These are phyloP conservation scores for Sebastes nivosus DNA, from an alignment of 2,797 vertebrate species.

Conservation along the genomic window DNA sequence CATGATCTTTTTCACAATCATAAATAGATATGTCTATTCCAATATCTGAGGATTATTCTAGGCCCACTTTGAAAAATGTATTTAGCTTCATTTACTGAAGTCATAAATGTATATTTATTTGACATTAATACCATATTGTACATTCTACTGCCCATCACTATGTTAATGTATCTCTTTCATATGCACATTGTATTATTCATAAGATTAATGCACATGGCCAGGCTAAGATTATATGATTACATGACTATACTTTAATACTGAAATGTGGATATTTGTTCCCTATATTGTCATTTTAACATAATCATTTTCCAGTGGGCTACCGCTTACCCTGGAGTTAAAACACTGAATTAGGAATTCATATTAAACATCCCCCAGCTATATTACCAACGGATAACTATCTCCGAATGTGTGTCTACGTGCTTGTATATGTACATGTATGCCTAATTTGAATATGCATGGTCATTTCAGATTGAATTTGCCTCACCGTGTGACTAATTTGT, in stretches of 20 bases:
- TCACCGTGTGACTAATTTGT: constrained; percentile 75
- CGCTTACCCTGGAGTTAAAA: constrained; percentile 52
- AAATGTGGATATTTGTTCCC: constrained; percentile 31
- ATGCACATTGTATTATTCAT: constrained; percentile 14
- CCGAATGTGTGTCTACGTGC: constrained; percentile 24
- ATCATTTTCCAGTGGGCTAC: constrained; percentile 48
- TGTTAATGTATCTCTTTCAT: constrained; percentile 11
- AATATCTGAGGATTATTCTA: neutral
- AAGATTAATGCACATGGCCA: neutral
- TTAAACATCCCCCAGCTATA: constrained; percentile 68
- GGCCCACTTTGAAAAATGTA: neutral
- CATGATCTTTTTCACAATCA: neutral
- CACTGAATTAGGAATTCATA: constrained; percentile 67
- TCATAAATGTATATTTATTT: constrained; percentile 26
- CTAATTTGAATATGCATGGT: constrained; percentile 78
- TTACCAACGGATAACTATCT: constrained; percentile 37
- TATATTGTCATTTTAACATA: constrained; percentile 48
- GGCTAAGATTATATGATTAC: neutral
- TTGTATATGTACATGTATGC: constrained; percentile 47
- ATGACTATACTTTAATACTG: constrained; percentile 23
- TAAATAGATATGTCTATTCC: neutral
- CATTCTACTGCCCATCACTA: constrained; percentile 6
- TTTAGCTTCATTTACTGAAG: constrained; percentile 4
- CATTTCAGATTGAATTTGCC: constrained; percentile 76
- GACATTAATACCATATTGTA: constrained; percentile 13